Conservation (phyloP, 2,888 invertebrate genomes). For the Omphaloscelis lunosa region DNA sequence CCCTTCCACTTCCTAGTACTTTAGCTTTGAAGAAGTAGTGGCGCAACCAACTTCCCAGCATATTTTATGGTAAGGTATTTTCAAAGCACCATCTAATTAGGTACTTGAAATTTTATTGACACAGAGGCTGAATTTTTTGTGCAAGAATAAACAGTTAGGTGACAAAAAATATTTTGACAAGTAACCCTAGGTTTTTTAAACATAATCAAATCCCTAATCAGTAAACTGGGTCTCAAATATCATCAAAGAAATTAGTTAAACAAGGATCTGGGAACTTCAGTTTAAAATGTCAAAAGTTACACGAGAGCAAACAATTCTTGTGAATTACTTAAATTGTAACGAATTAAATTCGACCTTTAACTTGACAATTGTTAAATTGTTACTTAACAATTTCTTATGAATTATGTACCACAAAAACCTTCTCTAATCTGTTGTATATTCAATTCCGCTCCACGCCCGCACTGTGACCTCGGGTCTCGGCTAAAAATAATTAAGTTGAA, state of each 20-base stretch:
- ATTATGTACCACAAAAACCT: background rate
- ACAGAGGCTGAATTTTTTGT: background rate
- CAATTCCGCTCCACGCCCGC: conserved; percentile 23
- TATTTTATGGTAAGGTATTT: background rate
- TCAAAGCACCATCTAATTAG: background rate
- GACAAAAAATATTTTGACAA: background rate
- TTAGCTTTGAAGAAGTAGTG: background rate
- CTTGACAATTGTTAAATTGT: background rate
- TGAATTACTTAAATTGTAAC: background rate
- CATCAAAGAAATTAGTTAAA: background rate
- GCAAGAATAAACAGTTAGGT: background rate
- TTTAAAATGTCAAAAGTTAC: background rate
- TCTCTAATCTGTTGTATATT: background rate
- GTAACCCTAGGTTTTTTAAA: background rate
- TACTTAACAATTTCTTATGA: background rate
- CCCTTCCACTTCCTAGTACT: background rate
- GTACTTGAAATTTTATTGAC: background rate
- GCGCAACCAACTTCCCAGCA: too few relatives aligned
- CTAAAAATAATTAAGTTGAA: conserved; percentile 73
- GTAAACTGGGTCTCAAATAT: background rate
- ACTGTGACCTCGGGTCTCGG: conserved; percentile 26
- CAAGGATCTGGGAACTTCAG: background rate
- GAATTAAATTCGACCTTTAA: background rate
- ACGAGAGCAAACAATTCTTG: background rate
- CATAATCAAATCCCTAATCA: background rate